These are phyloP conservation scores for Rhinogobius similis DNA, from an alignment of 2,113 vertebrate genomes.

Conservation along the genomic window DNA sequence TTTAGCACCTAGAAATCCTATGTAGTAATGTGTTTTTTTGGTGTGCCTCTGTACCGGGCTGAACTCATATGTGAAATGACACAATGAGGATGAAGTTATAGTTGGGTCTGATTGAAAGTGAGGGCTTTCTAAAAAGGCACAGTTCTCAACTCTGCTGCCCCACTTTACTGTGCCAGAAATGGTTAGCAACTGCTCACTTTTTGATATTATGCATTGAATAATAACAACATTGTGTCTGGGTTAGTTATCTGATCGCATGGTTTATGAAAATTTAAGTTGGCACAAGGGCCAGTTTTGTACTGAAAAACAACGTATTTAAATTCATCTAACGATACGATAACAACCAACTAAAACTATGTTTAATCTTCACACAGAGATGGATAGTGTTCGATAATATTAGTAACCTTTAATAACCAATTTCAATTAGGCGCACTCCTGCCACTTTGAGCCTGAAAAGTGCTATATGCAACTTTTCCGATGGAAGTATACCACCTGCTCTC, in stretches of 20 bases:
- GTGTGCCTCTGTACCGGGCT: constrained; percentile 20
- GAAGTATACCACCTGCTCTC: too few species aligned
- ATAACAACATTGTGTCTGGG: constrained; percentile 5
- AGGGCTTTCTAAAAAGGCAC: constrained; percentile 29
- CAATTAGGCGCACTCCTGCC: too few species aligned
- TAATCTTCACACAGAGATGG: too few species aligned
- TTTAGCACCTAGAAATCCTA: constrained; percentile 13
- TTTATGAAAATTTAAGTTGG: not conserved
- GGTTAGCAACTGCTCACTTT: constrained; percentile 22
- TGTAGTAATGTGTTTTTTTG: not conserved
- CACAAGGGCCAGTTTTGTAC: not conserved
- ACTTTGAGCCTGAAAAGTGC: too few species aligned
- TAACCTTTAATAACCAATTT: too few species aligned
- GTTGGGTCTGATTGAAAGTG: constrained; percentile 42
- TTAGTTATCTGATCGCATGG: not conserved
- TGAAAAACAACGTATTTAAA: not conserved
- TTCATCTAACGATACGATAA: not conserved
- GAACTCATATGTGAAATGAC: constrained; percentile 49
- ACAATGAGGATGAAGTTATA: constrained; percentile 53
- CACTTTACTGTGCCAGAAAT: constrained; percentile 28
- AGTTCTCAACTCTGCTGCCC: constrained; percentile 13
- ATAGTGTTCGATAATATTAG: too few species aligned
- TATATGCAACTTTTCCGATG: too few species aligned
- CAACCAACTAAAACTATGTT: too few species aligned
- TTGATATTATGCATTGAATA: constrained; percentile 2